A percentile compares a stretch with the other conserved stretches of the same genome.
Evolutionary conservation across 2,113 vertebrate species (phyloP).

Genomic region (Gymnorhina tibicen): DNA sequence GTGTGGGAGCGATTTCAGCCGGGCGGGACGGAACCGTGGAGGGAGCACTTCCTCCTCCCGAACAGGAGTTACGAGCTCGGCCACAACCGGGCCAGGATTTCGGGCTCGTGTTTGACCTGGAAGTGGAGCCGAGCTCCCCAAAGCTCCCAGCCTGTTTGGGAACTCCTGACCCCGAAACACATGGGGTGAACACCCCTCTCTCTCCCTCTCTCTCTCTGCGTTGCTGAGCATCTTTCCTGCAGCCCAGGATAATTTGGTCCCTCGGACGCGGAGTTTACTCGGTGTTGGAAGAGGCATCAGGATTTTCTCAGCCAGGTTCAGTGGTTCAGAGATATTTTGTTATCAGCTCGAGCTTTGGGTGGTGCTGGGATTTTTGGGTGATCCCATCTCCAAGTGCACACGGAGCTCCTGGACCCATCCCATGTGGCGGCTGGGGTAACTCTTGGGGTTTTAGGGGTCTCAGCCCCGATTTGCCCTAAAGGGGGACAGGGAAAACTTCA

Average conservation of each 20-base stretch:
- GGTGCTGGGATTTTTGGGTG: not conserved
- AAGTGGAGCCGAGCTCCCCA: not conserved
- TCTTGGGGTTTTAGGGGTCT: not conserved
- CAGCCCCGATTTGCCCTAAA: not conserved
- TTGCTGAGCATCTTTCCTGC: not conserved
- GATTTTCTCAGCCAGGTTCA: not conserved
- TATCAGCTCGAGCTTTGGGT: not conserved
- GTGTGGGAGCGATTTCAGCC: not conserved
- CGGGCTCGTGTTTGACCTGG: not conserved
- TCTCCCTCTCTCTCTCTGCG: accelerated
- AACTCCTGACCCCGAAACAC: not conserved
- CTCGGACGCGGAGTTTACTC: accelerated
- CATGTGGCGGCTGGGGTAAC: accelerated
- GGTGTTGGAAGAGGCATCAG: not conserved
- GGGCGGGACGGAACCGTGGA: accelerated
- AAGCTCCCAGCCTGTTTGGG: not conserved
- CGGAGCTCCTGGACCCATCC: not conserved
- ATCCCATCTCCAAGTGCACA: accelerated
- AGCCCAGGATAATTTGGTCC: not conserved
- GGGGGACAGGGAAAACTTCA: not conserved
- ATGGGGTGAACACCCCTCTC: not conserved
- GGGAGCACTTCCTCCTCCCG: not conserved
- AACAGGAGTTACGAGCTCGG: not conserved
- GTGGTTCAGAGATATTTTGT: not conserved
- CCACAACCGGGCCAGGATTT: not conserved